A percentile compares a stretch with the other conserved stretches of the same genome.
These are phyloP conservation scores for roundworm (Caenorhabditis elegans) DNA, from an alignment of 1,140 invertebrate genomes.

Conservation along the genomic window WBcel235 BX284603.4:7502501-7503000, in stretches of 20 bases:
- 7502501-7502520: no score
- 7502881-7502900: neutral
- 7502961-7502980: slow-evolving; percentile 22
- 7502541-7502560: neutral
- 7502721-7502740: neutral
- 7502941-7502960: slow-evolving; percentile 36
- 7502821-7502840: slow-evolving; percentile 41
- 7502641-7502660: neutral
- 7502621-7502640: slow-evolving; percentile 28
- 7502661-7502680: neutral
- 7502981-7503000: slow-evolving; percentile 9
- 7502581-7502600: slow-evolving; percentile 40
- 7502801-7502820: slow-evolving; percentile 63
- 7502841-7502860: slow-evolving; percentile 33
- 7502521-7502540: slow-evolving; percentile 30
- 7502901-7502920: neutral
- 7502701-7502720: slow-evolving; percentile 11
- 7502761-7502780: slow-evolving; percentile 55
- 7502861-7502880: neutral
- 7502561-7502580: neutral
- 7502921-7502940: slow-evolving; percentile 36
- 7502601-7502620: neutral
- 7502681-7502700: neutral
- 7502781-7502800: slow-evolving; percentile 65
- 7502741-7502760: slow-evolving; percentile 51